Percentiles rank a stretch among this genome's conserved stretches.
These are phyloP conservation scores for Galagoides demidoff DNA, from an alignment of 2,797 vertebrate genomes.

Conservation along the genomic window DNA sequence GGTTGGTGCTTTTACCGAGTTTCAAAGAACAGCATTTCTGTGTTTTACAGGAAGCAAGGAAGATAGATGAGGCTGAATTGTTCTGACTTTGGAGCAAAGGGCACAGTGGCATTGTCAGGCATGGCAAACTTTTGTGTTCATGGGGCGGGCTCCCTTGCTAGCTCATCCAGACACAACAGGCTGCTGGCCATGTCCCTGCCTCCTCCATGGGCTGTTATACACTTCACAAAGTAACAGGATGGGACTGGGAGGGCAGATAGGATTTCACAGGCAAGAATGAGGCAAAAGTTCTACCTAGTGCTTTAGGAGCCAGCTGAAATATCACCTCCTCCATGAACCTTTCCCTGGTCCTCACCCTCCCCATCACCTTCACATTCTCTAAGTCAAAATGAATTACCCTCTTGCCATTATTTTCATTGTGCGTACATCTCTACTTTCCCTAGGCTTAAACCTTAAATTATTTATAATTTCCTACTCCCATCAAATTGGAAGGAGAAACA, in stretches of 20 bases:
- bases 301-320: not conserved
- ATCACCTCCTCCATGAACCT: not conserved
- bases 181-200: not conserved
- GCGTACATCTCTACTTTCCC: not conserved
- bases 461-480: not conserved
- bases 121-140: not conserved
- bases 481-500: not conserved
- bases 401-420: not conserved
- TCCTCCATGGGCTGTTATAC: not conserved
- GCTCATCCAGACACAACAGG: slow-evolving; percentile 55
- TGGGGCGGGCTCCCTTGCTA: not conserved
- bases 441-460: not conserved
- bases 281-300: not conserved
- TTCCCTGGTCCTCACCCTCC: not conserved
- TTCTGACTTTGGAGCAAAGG: slow-evolving; percentile 59
- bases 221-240: not conserved
- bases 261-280: not conserved
- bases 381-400: not conserved
- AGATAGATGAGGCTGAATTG: not conserved
- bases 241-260: not conserved
- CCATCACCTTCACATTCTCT: not conserved
- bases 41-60: slow-evolving; percentile 45
- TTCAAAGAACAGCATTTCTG: slow-evolving; percentile 67
- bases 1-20: slow-evolving; percentile 71
- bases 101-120: not conserved